A percentile compares a stretch with the other conserved stretches of the same genome.
Conservation (phyloP, 2,113 vertebrate genomes). For the Laticauda colubrina region DNA sequence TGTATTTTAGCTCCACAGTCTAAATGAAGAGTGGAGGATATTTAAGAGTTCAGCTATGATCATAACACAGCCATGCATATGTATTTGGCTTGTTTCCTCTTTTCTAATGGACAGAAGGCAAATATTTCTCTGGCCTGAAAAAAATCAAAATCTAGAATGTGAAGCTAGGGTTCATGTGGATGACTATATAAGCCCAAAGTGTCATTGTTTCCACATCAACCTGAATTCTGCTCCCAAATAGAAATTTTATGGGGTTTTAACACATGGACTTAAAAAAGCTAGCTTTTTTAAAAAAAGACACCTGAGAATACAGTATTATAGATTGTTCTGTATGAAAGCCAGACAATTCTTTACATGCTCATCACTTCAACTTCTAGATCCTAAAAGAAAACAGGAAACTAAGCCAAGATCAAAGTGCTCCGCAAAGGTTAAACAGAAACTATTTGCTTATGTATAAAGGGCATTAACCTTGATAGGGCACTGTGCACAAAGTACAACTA, state of each 20-base stretch:
- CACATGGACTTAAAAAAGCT: background rate
- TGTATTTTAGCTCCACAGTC: background rate
- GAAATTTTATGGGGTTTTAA: background rate
- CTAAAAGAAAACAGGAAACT: constrained; percentile 20
- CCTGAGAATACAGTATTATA: background rate
- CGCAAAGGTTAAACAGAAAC: constrained; percentile 47
- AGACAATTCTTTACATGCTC: constrained; percentile 32
- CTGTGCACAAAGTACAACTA: constrained; percentile 47
- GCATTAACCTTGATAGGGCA: constrained; percentile 59
- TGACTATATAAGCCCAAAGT: background rate
- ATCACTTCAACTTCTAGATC: constrained; percentile 24
- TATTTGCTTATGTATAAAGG: constrained; percentile 56
- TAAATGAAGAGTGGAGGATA: background rate
- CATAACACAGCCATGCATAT: background rate
- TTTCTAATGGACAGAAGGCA: background rate
- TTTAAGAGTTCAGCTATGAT: background rate
- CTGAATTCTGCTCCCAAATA: background rate
- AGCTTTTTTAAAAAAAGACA: background rate
- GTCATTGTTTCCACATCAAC: background rate
- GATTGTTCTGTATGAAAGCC: background rate
- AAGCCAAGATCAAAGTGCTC: constrained; percentile 52
- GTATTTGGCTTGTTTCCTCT: background rate
- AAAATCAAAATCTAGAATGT: background rate
- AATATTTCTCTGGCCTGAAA: background rate
- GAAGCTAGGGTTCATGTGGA: background rate